Base-by-base conservation (phyloP, 2,113 vertebrate species). In the Centropus bengalensis region DNA sequence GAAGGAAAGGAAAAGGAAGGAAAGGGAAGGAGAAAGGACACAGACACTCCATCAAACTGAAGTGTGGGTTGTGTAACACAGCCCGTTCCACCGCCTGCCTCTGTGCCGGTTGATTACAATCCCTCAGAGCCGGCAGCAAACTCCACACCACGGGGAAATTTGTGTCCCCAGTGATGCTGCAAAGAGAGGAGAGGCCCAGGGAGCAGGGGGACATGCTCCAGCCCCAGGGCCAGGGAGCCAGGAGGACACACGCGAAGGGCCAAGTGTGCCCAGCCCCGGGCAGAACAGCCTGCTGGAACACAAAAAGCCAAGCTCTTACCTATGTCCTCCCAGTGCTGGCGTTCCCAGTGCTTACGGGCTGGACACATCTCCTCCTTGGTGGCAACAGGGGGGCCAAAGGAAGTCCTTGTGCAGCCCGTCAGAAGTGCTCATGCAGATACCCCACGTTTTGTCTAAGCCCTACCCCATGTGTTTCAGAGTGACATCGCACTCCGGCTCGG, bases 401-500 rank as follows among this genome's bases (percentile, higher is more conserved):
- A n/a, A n/a, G 73, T 7, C 51, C 64, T 59, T 19, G 1, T 1
- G 2, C 0, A 7, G 15, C 52, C 24, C 12, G 18, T 56, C 47
- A 18, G 67, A 45, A 33, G 12, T 3, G 1, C 13, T 4, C 1
- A 2, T 12, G 62, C 18, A 18, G 58, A 30, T n/a, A 40, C 42
- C 27, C 30, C 4, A 1, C 19, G 4, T n/a, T 12, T 16, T 9
- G 4, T 36, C 47, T 38, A 21, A 64, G 67, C 16, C 15, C 14
- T 55, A 45, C 69, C 17, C 5, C 60, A 5, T 15, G 27, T 51
- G 12, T 22, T 66, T 73, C 79, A 21, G 2, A 38, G 70, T 0
- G 1, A 24, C 13, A 5, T 2, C 12, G 7, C 1, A 2, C 36
- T 23, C 7, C 54, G 19, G 23, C 18, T 15, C 40, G 1, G 4